Evolutionary conservation across 2,797 vertebrate genomes (phyloP), one percentile per base, ranked within the genome.

Genomic region (Pseudochirops corinnae): DNA sequence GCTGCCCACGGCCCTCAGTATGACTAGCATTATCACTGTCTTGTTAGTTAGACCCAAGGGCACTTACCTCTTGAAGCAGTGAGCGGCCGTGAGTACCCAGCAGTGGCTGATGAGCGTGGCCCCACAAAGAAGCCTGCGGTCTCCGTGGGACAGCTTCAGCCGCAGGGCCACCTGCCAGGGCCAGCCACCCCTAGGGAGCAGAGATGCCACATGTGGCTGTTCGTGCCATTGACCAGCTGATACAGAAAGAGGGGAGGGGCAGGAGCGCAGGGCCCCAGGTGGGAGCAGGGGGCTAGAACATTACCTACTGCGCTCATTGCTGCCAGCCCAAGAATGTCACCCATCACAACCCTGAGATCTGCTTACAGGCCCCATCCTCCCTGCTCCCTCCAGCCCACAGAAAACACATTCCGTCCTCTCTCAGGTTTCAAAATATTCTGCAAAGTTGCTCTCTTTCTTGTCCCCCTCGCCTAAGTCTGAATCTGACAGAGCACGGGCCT

Each of bases 1-100:
- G 33, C 6, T 74, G 62, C 18, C 2, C n/a, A 39, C 21, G 18
- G 21, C 39, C 24, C 24, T 87, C 21, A 4, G 5, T 3, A 28
- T 87, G 9, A 3, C 39, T 26, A 82, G 39, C 11, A 46, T 46
- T 46, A 24, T 82, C 18, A 3, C 39, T 24, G 67, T 87, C 12
- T 10, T 74, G 21, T 46, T 24, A 46, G 24, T 82, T 82, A 82
- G 0, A 26, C 3, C 24, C 24, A 26, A 31, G 5, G 56, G 50
- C 92, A 94, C 98, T 0, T 98, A 99, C 99, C 99, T 99, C 98
- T 99, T 99, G 98, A 99, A 99, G 97, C 99, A 99, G 95, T 99
- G 99, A 3, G 99, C 99, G 0, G 99, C 99, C 1, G 99, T 99
- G 93, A 99, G 99, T 18, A 99, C 99, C 99, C 99, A 99, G 98